Conservation (phyloP, 2,113 vertebrate genomes). For the Cygnus buccinator region DNA sequence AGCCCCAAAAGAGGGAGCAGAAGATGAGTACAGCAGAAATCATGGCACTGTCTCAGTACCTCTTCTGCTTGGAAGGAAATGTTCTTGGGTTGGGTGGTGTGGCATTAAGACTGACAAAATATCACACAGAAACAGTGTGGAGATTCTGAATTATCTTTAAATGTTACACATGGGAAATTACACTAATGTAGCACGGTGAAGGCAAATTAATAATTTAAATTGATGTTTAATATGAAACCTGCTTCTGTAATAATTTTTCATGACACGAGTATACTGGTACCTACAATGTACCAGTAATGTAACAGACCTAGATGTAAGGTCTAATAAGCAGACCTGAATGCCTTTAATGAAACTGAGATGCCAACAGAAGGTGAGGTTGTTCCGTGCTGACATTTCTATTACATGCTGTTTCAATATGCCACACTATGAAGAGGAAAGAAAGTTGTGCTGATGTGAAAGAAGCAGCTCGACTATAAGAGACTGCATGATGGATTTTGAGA, state of each 20-base stretch:
- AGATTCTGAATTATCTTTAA: neutral
- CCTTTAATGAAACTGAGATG: neutral
- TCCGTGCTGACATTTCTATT: neutral
- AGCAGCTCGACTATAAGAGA: neutral
- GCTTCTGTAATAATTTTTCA: neutral
- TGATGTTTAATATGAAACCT: neutral
- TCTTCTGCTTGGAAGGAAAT: neutral
- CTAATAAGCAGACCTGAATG: neutral
- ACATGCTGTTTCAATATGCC: neutral
- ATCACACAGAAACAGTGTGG: rapidly evolving
- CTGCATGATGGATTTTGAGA: neutral
- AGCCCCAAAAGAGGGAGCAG: neutral
- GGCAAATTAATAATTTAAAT: neutral
- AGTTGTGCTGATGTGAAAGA: neutral
- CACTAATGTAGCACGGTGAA: neutral
- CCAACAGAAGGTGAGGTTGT: neutral
- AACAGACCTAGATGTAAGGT: too few species aligned
- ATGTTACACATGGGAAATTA: neutral
- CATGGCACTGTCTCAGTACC: neutral
- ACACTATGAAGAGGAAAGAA: neutral
- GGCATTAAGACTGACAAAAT: neutral
- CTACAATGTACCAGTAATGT: too few species aligned
- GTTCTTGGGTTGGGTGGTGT: neutral
- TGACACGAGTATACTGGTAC: neutral
- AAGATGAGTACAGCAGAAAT: neutral